These are phyloP conservation scores for Clivina fossor DNA, from an alignment of 2,888 invertebrate species.

Conservation along the genomic window DNA sequence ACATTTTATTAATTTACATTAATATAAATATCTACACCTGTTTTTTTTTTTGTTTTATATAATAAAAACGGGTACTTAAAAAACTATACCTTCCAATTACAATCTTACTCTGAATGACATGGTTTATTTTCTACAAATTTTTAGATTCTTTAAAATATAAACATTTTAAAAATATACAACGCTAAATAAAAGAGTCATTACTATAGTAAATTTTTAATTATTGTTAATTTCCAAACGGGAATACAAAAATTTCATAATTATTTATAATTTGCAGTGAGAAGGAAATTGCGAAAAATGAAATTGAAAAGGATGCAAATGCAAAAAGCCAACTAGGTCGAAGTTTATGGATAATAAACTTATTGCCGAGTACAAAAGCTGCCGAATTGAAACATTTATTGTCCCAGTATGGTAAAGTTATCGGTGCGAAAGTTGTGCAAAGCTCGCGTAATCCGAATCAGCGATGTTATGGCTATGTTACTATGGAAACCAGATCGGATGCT, in stretches of 20 bases:
- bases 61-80: no score
- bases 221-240: no score
- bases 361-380: slow-evolving; percentile 87
- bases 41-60: no score
- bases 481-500: slow-evolving; percentile 88
- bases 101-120: no score
- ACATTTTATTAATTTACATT: no score
- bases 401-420: slow-evolving; percentile 90
- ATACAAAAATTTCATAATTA: slow-evolving; percentile 4
- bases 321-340: slow-evolving; percentile 61
- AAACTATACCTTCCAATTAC: no score
- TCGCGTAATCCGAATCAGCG: slow-evolving; percentile 89
- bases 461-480: slow-evolving; percentile 95
- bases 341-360: slow-evolving; percentile 93
- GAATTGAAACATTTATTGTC: slow-evolving; percentile 92
- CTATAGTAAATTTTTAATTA: no score
- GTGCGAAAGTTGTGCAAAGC: slow-evolving; percentile 96
- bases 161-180: no score
- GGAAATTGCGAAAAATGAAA: slow-evolving; percentile 36
- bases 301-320: slow-evolving; percentile 21
- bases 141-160: no score
- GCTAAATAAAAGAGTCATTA: no score
- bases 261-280: slow-evolving; percentile 41
- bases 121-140: no score
- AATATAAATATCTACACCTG: no score